Conservation (phyloP, 2,888 invertebrate genomes). For the Spatulosminthurus flaviceps region DNA sequence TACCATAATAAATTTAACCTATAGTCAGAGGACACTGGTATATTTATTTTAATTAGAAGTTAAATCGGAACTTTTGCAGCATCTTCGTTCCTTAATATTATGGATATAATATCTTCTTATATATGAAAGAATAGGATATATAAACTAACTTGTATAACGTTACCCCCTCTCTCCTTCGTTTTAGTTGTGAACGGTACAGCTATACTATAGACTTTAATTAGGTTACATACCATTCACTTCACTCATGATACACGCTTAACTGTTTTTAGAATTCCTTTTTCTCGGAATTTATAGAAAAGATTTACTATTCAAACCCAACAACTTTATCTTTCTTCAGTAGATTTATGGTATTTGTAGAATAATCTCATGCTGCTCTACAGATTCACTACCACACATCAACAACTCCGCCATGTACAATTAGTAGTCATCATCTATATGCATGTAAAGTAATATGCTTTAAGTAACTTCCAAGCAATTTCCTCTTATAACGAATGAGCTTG, state of each 20-base stretch:
- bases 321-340: not conserved
- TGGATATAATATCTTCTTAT: too few relatives aligned
- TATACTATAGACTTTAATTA: too few relatives aligned
- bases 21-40: too few relatives aligned
- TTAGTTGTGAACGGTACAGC: too few relatives aligned
- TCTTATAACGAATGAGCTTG: not conserved
- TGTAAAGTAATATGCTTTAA: not conserved
- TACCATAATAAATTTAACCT: too few relatives aligned
- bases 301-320: not conserved
- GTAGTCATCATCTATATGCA: not conserved
- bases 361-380: constrained; percentile 3
- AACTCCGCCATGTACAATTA: not conserved
- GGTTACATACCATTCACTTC: too few relatives aligned
- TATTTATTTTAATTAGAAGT: too few relatives aligned
- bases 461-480: not conserved
- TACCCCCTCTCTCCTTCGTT: too few relatives aligned
- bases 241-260: not conserved
- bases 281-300: not conserved
- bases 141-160: too few relatives aligned
- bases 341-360: not conserved
- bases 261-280: not conserved
- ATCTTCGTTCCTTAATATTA: too few relatives aligned
- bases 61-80: too few relatives aligned
- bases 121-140: too few relatives aligned
- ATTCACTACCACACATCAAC: constrained; percentile 11